Percentiles rank a stretch among this genome's conserved stretches.
Evolutionary conservation across 2,888 invertebrate genomes (phyloP).

Genomic region (Zygaena filipendulae): DNA sequence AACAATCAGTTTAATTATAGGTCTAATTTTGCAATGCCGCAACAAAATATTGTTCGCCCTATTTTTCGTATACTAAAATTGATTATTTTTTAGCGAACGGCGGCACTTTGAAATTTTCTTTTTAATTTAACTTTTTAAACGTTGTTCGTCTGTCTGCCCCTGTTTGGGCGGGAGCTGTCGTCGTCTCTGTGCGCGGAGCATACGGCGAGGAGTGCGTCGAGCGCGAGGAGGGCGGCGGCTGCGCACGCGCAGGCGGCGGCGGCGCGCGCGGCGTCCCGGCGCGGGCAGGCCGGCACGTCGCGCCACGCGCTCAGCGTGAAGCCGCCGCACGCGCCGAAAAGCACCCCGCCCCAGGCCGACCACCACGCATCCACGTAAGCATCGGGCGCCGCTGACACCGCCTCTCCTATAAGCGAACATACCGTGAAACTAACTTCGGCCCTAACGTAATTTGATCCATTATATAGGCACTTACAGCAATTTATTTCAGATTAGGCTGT

Average conservation of each 20-base stretch:
- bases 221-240: conserved; percentile 30
- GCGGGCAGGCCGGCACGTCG: conserved; percentile 28
- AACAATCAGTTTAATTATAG: too few relatives aligned
- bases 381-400: conserved; percentile 49
- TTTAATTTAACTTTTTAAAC: too few relatives aligned
- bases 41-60: too few relatives aligned
- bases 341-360: conserved; percentile 38
- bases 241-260: conserved; percentile 40
- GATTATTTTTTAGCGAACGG: too few relatives aligned
- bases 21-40: too few relatives aligned
- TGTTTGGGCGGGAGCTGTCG: conserved; percentile 28
- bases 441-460: too few relatives aligned
- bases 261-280: conserved; percentile 32
- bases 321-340: conserved; percentile 42
- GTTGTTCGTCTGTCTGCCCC: too few relatives aligned
- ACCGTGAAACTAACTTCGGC: too few relatives aligned
- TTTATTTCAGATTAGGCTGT: too few relatives aligned
- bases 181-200: conserved; percentile 40
- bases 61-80: too few relatives aligned
- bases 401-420: conserved; percentile 34
- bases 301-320: conserved; percentile 42
- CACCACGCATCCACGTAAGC: conserved; percentile 57
- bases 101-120: too few relatives aligned
- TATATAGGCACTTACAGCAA: too few relatives aligned
- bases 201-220: conserved; percentile 40